Percentiles rank a stretch among this genome's conserved stretches.
These are phyloP conservation scores for Belgica antarctica DNA, from an alignment of 2,888 invertebrate genomes.

Conservation along the genomic window DNA sequence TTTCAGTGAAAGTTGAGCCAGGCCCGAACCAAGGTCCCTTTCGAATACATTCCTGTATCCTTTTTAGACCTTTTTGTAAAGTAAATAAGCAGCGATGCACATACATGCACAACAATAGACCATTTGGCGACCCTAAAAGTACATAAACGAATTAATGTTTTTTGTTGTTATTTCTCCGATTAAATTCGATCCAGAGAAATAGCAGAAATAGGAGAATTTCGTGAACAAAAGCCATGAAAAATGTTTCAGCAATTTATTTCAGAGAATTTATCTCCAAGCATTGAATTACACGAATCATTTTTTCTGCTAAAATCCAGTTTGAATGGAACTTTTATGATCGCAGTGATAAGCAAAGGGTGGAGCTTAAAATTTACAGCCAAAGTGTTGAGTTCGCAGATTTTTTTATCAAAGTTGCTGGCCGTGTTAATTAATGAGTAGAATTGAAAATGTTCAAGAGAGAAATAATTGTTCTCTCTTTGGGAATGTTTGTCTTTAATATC, in stretches of 20 bases:
- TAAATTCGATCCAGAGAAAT: conserved; percentile 39
- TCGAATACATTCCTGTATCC: conserved; percentile 34
- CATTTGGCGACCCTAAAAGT: conserved; percentile 40
- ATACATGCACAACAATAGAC: conserved; percentile 37
- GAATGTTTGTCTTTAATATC: background rate
- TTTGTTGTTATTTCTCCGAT: conserved; percentile 29
- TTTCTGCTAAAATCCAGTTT: too few species aligned
- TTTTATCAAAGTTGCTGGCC: background rate
- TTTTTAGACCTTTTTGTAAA: conserved; percentile 35
- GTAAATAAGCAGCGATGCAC: conserved; percentile 30
- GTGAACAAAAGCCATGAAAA: conserved; percentile 40
- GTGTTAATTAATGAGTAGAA: background rate
- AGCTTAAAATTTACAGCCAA: background rate
- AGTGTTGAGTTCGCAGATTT: background rate
- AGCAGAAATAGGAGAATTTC: background rate
- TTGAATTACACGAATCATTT: too few species aligned
- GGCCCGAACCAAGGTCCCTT: too few species aligned
- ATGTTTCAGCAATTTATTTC: conserved; percentile 36
- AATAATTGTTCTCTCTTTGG: background rate
- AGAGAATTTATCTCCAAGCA: background rate
- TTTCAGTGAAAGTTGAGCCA: too few species aligned
- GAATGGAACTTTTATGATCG: background rate
- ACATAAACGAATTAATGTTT: conserved; percentile 36
- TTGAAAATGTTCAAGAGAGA: conserved; percentile 1
- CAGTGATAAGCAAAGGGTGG: background rate